Evolutionary conservation across 2,888 invertebrate genomes (phyloP).

Genomic region (Lobophora halterata): DNA sequence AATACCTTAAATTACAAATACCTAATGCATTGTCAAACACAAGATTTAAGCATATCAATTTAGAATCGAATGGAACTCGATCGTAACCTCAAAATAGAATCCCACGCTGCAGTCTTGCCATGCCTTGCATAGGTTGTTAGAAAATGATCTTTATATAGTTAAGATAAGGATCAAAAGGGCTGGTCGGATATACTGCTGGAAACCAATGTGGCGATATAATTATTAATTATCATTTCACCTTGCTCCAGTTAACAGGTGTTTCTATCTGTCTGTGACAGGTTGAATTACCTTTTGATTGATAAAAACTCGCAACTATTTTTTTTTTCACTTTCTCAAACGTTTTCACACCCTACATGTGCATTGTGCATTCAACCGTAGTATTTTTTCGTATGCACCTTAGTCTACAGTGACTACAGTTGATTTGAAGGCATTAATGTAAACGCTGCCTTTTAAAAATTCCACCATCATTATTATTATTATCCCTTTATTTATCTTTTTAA

Average conservation of each 20-base stretch:
- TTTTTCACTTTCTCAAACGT: slow-evolving; percentile 6
- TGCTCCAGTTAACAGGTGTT: slow-evolving; percentile 59
- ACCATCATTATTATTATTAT: too few relatives aligned
- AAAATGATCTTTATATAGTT: slow-evolving; percentile 37
- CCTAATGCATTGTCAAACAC: slow-evolving; percentile 43
- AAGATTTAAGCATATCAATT: slow-evolving; percentile 51
- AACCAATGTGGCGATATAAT: slow-evolving; percentile 56
- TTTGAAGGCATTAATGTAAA: too few relatives aligned
- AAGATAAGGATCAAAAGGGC: slow-evolving; percentile 29
- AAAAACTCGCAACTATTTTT: slow-evolving; percentile 3
- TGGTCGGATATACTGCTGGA: slow-evolving; percentile 29
- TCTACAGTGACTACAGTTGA: too few relatives aligned
- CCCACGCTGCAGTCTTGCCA: slow-evolving; percentile 49
- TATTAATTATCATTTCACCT: slow-evolving; percentile 69
- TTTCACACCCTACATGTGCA: too few relatives aligned
- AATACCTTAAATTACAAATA: slow-evolving; percentile 46
- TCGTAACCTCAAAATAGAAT: slow-evolving; percentile 65
- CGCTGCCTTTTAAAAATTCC: too few relatives aligned
- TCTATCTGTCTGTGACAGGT: slow-evolving; percentile 33
- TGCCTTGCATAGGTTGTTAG: slow-evolving; percentile 8
- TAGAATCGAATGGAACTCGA: slow-evolving; percentile 54
- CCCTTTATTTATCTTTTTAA: too few relatives aligned
- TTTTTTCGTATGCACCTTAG: too few relatives aligned
- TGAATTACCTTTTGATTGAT: slow-evolving; percentile 25
- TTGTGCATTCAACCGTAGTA: too few relatives aligned